These are phyloP conservation scores for Caenorhabditis wallacei DNA, from an alignment of 2,888 invertebrate genomes.

Conservation along the genomic window DNA sequence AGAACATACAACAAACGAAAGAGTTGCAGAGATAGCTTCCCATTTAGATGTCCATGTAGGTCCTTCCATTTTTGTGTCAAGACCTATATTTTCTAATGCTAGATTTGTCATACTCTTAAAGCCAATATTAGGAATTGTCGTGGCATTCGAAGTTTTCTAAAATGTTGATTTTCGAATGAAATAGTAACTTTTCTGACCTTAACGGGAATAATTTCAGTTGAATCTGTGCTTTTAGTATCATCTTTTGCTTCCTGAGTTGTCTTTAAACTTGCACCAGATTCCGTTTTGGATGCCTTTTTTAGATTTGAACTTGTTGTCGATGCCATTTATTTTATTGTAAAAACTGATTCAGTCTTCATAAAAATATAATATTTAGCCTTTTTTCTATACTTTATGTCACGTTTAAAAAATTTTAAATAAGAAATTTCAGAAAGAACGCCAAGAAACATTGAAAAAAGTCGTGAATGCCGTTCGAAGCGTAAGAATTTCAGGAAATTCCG, in stretches of 20 bases:
- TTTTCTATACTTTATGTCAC: background rate
- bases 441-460: constrained; percentile 1
- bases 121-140: background rate
- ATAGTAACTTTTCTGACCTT: constrained; percentile 6
- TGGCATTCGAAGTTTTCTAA: constrained; percentile 38
- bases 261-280: constrained; percentile 14
- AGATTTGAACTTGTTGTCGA: constrained; percentile 25
- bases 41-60: constrained; percentile 54
- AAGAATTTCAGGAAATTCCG: too few species aligned
- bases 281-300: constrained; percentile 25
- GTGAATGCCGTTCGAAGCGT: background rate
- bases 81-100: constrained; percentile 53
- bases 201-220: constrained; percentile 27
- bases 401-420: background rate
- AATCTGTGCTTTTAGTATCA: background rate
- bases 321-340: background rate
- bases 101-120: constrained; percentile 47
- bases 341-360: background rate
- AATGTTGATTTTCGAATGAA: background rate
- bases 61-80: constrained; percentile 49
- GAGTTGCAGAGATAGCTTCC: constrained; percentile 52
- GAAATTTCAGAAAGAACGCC: constrained; percentile 38
- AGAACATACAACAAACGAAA: constrained; percentile 57
- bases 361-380: background rate
- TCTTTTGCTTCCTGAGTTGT: background rate